Evolutionary conservation across 1,140 invertebrate species (phyloP), one percentile per base, ranked within the genome.

Genomic region (Nebria ingens): DNA sequence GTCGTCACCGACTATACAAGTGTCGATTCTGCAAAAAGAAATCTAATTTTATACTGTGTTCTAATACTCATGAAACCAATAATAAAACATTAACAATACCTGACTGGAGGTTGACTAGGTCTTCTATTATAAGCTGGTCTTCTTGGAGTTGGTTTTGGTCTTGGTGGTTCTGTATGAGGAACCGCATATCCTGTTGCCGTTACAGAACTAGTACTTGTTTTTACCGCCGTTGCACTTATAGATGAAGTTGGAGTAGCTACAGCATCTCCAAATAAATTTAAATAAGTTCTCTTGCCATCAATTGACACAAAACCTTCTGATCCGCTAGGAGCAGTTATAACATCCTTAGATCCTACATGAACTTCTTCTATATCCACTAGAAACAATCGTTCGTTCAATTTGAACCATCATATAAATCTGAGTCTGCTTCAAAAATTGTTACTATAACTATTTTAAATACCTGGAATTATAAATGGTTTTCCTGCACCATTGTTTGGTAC

Each of bases 1-100:
- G 61, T 92, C 88, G 61, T 96, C 91, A 1, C 91, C 92, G 1
- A 94, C 91, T 20, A 94, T 94, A 63, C 92, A 96, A 9, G 92
- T 95, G 68, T 96, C 92, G 55, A 96, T 95, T 62, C 91, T 76
- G 51, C 12, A 64, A 66, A 2, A 49, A 22, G 58, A 54, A 50
- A 34, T 34, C n/a, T 34, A 34, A 34, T 34, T 34, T 34, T 9
- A 34, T 34, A 34, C 25, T 34, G 6, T 34, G n/a, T n/a, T 34
- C 25, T 34, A 34, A 34, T 34, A 34, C 25, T 34, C 25, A n/a
- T 34, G n/a, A 34, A 34, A 9, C 6, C 25, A 34, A 17, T 49
- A 17, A 49, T 49, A 15, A 49, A 19, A 15, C 19, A 56, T 21
- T 49, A 19, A 25, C n/a, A 34, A 52, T 62, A 69, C 67, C 66